Evolutionary conservation across 2,797 vertebrate species (phyloP), one percentile per base, ranked within the genome.

Genomic region (Aplochiton taeniatus): DNA sequence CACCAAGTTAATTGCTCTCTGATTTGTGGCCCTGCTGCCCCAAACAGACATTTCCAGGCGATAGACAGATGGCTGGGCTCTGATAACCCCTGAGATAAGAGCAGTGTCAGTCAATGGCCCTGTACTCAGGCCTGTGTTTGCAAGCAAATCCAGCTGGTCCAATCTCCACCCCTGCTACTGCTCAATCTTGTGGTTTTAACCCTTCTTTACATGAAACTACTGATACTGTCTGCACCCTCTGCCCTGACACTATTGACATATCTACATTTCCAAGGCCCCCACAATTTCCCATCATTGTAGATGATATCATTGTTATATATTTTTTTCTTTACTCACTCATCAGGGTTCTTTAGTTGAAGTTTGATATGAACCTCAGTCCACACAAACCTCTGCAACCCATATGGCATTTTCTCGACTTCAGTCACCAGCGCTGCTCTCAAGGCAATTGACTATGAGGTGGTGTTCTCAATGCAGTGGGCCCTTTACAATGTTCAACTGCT

Each of bases 11-110:
- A 85, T 74, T 78, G 72, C 69, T 65, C n/a, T 14, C 64, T 58
- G 20, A 51, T 63, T 72, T 45, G 10, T 85, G 79, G 54, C 72
- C 60, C 9, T 18, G 51, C 48, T 68, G 60, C 41, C 53, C 42
- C 31, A 2, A 6, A 31, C 65, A 41, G 63, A 57, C 77, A 82
- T 72, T 71, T 75, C 68, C 43, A 65, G 76, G 69, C 65, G 53
- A 54, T 16, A 61, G 68, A 68, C 61, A 61, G 66, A 64, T 52
- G 75, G 53, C 57, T 49, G 46, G 50, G 52, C 47, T 54, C 57
- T 42, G 83, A 82, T 86, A 76, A 64, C 69, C 53, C 18, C 10
- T 9, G 1, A 83, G 88, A 89, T 89, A 87, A 88, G 73, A 74
- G 58, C 61, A 41, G 52, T 49, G 46, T 72, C 59, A 68, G 55